Conservation (phyloP, 2,113 vertebrate species). For the Eurystomus gularis region DNA sequence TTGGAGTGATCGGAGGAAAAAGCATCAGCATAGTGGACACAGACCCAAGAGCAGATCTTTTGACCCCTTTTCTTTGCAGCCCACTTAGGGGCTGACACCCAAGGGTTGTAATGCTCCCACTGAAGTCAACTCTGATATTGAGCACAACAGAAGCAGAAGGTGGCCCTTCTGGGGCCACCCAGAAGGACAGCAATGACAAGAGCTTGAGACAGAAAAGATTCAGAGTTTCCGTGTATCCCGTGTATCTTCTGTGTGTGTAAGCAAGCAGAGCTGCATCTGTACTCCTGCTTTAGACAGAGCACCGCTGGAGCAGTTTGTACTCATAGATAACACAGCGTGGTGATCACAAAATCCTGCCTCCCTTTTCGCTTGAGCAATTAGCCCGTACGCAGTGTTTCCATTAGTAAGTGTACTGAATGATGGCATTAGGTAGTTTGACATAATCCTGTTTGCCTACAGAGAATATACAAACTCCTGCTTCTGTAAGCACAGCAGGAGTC, state of each 20-base stretch:
- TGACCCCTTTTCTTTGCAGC: background rate
- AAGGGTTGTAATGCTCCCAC: background rate
- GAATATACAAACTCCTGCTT: background rate
- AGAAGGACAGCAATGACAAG: background rate
- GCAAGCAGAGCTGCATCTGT: background rate
- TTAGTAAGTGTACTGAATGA: background rate
- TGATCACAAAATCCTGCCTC: background rate
- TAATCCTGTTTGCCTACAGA: conserved; percentile 45
- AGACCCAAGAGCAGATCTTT: background rate
- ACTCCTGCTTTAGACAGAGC: background rate
- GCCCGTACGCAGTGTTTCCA: background rate
- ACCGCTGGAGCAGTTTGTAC: background rate
- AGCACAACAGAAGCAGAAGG: background rate
- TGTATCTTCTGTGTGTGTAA: background rate
- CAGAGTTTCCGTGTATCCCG: background rate
- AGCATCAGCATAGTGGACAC: background rate
- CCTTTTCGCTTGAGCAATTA: background rate
- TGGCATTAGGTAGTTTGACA: conserved; percentile 8
- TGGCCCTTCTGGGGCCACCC: too few relatives aligned
- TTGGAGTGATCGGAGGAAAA: background rate
- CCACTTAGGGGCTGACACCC: background rate
- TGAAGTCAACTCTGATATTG: background rate
- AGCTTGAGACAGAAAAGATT: background rate
- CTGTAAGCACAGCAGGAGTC: conserved; percentile 26
- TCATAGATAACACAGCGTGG: background rate